phyloP scores from a whole-genome alignment of 2,113 vertebrate genomes.

The Lycaon pictus region DNA sequence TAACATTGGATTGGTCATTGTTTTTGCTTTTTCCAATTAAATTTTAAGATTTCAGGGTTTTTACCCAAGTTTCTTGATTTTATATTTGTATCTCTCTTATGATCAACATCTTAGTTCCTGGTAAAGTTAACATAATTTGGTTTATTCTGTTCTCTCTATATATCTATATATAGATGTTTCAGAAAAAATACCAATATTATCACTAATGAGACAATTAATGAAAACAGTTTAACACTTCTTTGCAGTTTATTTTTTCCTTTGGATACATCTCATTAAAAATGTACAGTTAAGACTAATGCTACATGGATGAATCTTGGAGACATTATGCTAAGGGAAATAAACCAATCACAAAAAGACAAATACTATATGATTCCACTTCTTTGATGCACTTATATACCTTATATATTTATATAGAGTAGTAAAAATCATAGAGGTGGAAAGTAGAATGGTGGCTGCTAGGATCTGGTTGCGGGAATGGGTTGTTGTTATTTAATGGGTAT shows the following conservation, averaged over 20 bases:
- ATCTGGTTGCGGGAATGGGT: background rate
- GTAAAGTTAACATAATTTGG: constrained; percentile 2
- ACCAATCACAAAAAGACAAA: background rate
- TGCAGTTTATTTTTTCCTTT: background rate
- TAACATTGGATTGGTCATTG: background rate
- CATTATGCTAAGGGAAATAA: constrained; percentile 1
- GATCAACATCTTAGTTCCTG: background rate
- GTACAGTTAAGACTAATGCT: background rate
- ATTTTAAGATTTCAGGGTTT: background rate
- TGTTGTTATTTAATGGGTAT: background rate
- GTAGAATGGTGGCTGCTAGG: background rate
- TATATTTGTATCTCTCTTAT: constrained; percentile 27
- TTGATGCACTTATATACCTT: background rate
- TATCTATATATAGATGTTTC: background rate
- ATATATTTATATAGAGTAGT: background rate
- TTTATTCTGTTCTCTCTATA: background rate
- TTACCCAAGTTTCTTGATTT: constrained; percentile 17
- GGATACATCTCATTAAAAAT: background rate
- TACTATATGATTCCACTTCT: background rate
- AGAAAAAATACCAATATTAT: background rate
- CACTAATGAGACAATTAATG: constrained; percentile 28
- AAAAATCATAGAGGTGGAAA: background rate
- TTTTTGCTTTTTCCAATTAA: constrained; percentile 36
- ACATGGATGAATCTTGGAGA: background rate
- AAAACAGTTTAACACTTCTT: constrained; percentile 12